Conservation (phyloP, 2,113 vertebrate genomes). For the Nanger granti region DNA sequence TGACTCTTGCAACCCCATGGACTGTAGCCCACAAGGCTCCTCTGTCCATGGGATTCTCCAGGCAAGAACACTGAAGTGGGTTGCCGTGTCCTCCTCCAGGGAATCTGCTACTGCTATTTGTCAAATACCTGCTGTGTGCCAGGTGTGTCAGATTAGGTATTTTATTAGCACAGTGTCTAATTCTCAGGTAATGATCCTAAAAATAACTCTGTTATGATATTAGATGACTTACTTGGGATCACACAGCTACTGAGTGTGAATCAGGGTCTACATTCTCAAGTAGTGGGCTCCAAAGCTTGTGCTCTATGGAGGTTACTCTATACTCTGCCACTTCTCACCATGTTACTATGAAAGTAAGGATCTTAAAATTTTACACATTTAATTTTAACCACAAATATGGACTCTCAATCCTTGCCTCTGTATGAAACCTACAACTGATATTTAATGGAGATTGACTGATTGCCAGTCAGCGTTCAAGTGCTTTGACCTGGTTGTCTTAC, state of each 20-base stretch:
- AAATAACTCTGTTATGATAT: neutral
- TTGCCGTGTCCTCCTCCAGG: neutral
- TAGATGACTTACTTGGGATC: neutral
- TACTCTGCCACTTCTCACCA: neutral
- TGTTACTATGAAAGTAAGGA: neutral
- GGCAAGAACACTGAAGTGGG: neutral
- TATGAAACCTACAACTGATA: neutral
- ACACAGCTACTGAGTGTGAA: neutral
- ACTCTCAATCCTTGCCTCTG: neutral
- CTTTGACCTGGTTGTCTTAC: neutral
- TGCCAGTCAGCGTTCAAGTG: neutral
- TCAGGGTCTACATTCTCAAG: neutral
- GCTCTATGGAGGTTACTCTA: neutral
- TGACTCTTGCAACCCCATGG: neutral
- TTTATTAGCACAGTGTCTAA: neutral
- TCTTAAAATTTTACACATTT: neutral
- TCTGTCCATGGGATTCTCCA: neutral
- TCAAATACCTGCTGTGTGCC: neutral
- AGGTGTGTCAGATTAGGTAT: neutral
- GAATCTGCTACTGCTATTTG: neutral
- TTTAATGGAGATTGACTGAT: neutral
- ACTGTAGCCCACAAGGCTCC: fast-evolving
- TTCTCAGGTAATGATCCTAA: neutral
- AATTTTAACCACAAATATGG: neutral
- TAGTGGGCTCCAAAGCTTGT: neutral